Conservation (phyloP, 2,888 invertebrate genomes). For the Glyphotaelius pellucidus region DNA sequence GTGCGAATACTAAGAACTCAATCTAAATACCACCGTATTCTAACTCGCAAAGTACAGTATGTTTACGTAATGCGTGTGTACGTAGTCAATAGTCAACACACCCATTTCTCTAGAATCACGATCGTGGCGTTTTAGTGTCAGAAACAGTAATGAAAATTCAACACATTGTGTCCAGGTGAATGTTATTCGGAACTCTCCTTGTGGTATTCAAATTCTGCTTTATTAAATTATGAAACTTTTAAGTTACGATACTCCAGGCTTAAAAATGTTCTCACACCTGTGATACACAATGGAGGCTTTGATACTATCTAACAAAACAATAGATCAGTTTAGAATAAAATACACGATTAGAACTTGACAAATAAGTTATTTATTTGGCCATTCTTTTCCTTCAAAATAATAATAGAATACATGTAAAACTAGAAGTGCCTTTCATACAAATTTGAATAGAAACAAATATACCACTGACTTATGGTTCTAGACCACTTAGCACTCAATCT, state of each 20-base stretch:
- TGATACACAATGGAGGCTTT: neutral
- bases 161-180: too few species aligned
- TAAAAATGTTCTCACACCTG: too few species aligned
- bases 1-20: neutral
- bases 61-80: neutral
- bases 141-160: neutral
- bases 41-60: neutral
- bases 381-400: too few species aligned
- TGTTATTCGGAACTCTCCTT: neutral
- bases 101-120: neutral
- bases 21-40: neutral
- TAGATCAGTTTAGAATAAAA: neutral
- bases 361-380: neutral
- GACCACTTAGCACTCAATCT: too few species aligned
- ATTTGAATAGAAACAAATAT: too few species aligned
- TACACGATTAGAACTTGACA: neutral
- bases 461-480: too few species aligned
- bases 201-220: neutral
- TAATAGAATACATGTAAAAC: too few species aligned
- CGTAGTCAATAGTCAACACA: neutral
- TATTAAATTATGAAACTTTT: neutral
- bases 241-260: neutral
- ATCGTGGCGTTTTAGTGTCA: neutral
- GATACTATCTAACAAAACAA: neutral
- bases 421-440: too few species aligned